Evolutionary conservation across 30 jellyfish, hydroid and myxozoan genomes (phyloP), one percentile per base, ranked within the genome.

Genomic region (Clytia hemisphaerica): DNA sequence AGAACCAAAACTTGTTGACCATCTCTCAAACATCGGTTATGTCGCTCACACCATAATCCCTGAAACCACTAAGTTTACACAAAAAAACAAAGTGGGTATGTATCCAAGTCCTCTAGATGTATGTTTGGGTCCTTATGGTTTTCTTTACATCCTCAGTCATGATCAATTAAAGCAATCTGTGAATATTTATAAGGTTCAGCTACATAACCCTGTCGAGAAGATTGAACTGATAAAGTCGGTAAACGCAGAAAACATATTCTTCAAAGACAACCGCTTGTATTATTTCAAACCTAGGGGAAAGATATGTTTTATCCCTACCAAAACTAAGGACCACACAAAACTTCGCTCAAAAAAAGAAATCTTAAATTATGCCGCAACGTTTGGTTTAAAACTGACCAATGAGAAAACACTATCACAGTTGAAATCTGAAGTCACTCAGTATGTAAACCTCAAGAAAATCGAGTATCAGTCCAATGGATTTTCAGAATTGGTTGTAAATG

Each of bases 21-120:
- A 65, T 32, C 30, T 65, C 65, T 19, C 45, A 62, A 21, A 37
- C 25, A 36, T 62, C 28, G 76, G 76, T 45, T 64, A 64, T 30
- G 77, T 64, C 18, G 51, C 44, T 64, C 77, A 64, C 18, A 64
- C 77, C 18, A 65, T 65, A 29, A 65, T 65, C 24, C 78, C 78
- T 40, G 78, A 65, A 65, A 32, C 27, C 48, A 30, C n/a, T 45
- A 37, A 47, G 37, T 65, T 40, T 65, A 40, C 78, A 19, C 48
- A 63, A 12, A 46, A 65, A 2, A 65, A 65, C 30, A 45, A 65
- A 27, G 46, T 65, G 50, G 78, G 78, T 42, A 65, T 28, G 50
- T 65, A 42, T 65, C 78, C 78, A 48, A 42, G 49, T 47, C 75
- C 75, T 35, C 37, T 61, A 19, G 25, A 59, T 61, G 75, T 61